Base-by-base conservation (phyloP, 2,797 vertebrate genomes). In the Argyrosomus regius region DNA sequence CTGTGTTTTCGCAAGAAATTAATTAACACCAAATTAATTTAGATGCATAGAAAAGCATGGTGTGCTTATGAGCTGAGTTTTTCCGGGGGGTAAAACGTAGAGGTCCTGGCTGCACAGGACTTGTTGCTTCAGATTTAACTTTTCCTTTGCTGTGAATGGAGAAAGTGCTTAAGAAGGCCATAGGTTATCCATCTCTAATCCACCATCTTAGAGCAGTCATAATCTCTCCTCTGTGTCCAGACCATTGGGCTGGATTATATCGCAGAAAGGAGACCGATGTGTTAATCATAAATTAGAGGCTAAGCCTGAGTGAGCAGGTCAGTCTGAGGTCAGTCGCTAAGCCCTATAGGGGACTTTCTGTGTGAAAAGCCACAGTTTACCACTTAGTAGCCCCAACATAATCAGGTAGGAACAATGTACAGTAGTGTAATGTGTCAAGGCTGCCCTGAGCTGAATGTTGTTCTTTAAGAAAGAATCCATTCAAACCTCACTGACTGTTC, bases 261-360 rank as follows among this genome's bases (percentile, higher is more conserved):
- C 83, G 82, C 81, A 83, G 85, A 90, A 87, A 82, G 74, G 86
- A 88, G 87, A 81, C 85, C 22, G 71, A 91, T 88, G 87, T 93
- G 88, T 90, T 93, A 89, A 94, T 94, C 91, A 91, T 92, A 91
- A 92, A 91, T 94, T 91, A 89, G 83, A 90, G 71, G 82, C 76
- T 76, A 83, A 91, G 89, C 81, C 70, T 71, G 80, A 91, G 78
- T 62, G 74, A 88, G 68, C 83, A 82, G 91, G 91, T 95, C 93
- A 94, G 81, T 77, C 62, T 81, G 43, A 79, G 94, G 92, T 94
- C 87, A 94, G 41, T 62, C 6, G 20, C 81, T 79, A 52, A 72
- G 83, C 63, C 56, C 82, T 84, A 79, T 75, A 78, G 85, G 75
- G 72, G 81, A 73, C 70, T 72, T 61, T 71, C 71, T 83, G 85